A percentile compares a stretch with the other conserved stretches of the same genome.
phyloP scores from a whole-genome alignment of 1,140 invertebrate genomes.

The Scylla paramamosain region DNA sequence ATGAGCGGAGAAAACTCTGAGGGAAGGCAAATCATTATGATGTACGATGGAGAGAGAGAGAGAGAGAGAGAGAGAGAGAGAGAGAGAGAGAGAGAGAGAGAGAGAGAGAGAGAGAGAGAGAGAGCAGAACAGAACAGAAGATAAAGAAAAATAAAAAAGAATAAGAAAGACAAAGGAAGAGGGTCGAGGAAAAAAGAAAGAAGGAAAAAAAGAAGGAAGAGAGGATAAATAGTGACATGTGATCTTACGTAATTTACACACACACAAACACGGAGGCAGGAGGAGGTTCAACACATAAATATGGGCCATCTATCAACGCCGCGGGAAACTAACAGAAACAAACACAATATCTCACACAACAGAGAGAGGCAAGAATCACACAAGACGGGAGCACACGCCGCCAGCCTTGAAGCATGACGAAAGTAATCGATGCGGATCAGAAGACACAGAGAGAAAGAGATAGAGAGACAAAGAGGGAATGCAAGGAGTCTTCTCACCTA shows the following conservation, averaged over 20 bases:
- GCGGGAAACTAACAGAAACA: too few relatives aligned
- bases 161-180: not conserved
- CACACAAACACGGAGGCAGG: too few relatives aligned
- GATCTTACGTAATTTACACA: too few relatives aligned
- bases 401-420: too few relatives aligned
- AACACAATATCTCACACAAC: too few relatives aligned
- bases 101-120: not conserved
- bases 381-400: too few relatives aligned
- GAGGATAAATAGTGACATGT: not conserved
- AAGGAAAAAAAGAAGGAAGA: not conserved
- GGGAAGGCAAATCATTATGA: not conserved
- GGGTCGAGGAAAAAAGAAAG: not conserved
- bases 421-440: too few relatives aligned
- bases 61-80: not conserved
- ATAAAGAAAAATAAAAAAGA: not conserved
- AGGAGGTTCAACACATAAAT: too few relatives aligned
- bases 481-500: not conserved
- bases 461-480: not conserved
- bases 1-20: not conserved
- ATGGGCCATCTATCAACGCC: too few relatives aligned
- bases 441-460: not conserved
- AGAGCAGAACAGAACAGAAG: not conserved
- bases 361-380: too few relatives aligned
- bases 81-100: not conserved
- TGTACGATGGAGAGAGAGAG: not conserved